Conservation (phyloP, 2,888 invertebrate species). For the Idaea aversata region DNA sequence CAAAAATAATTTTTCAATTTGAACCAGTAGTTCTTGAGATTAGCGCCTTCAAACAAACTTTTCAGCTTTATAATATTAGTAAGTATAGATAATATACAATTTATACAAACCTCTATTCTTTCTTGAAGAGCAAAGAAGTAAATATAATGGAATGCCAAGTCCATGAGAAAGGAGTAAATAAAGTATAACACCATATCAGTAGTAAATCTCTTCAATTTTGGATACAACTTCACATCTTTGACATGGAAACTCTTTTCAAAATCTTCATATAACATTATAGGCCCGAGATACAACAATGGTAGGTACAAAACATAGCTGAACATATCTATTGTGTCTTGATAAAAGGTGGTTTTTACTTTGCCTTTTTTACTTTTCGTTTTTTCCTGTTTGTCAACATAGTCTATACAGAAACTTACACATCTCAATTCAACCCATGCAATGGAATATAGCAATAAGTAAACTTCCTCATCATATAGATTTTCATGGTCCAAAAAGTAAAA, state of each 20-base stretch:
- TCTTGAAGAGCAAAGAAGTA: slow-evolving; percentile 89
- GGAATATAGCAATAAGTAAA: slow-evolving; percentile 77
- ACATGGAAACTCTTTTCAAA: slow-evolving; percentile 76
- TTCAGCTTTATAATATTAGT: slow-evolving; percentile 7
- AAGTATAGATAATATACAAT: slow-evolving; percentile 8
- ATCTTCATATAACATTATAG: slow-evolving; percentile 88
- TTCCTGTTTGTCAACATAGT: slow-evolving; percentile 63
- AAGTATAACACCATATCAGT: slow-evolving; percentile 78
- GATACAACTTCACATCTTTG: slow-evolving; percentile 38
- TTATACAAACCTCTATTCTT: slow-evolving; percentile 79
- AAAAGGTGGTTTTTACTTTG: slow-evolving; percentile 6
- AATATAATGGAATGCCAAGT: slow-evolving; percentile 88
- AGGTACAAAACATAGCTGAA: slow-evolving; percentile 90
- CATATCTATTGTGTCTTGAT: slow-evolving; percentile 66
- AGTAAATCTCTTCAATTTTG: slow-evolving; percentile 63
- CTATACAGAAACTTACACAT: slow-evolving; percentile 88
- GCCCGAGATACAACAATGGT: slow-evolving; percentile 91
- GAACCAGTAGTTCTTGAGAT: too few species aligned
- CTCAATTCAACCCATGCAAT: slow-evolving; percentile 87
- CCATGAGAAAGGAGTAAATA: slow-evolving; percentile 85
- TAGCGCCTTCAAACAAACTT: too few species aligned
- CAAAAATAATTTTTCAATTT: too few species aligned
- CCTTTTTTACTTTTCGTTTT: slow-evolving; percentile 25
- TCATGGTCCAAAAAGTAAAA: slow-evolving; percentile 67
- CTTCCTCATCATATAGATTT: slow-evolving; percentile 70